phyloP scores from a whole-genome alignment of 2,888 invertebrate genomes.

The Esperia sulphurella region DNA sequence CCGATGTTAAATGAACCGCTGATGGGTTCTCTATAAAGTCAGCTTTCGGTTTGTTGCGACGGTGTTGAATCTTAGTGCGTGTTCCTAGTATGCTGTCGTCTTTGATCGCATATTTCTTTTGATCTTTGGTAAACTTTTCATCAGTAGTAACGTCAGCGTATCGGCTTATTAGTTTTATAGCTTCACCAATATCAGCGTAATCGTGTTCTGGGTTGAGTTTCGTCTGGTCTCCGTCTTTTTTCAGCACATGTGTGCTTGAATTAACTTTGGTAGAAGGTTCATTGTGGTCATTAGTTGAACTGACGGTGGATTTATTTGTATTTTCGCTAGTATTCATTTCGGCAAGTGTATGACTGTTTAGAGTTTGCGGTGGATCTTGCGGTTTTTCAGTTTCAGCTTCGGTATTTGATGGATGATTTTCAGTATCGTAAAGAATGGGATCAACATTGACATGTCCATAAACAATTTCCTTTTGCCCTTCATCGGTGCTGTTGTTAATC shows the following conservation, averaged over 20 bases:
- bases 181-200: slow-evolving; percentile 71
- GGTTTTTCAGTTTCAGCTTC: slow-evolving; percentile 19
- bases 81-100: slow-evolving; percentile 66
- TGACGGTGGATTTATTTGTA: slow-evolving; percentile 10
- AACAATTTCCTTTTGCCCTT: slow-evolving; percentile 68
- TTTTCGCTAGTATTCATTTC: slow-evolving; percentile 12
- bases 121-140: slow-evolving; percentile 65
- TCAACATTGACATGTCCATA: slow-evolving; percentile 69
- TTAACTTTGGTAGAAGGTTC: slow-evolving; percentile 5
- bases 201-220: slow-evolving; percentile 71
- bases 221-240: slow-evolving; percentile 47
- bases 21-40: slow-evolving; percentile 26
- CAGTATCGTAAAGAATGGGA: slow-evolving; percentile 50
- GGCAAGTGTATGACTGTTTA: slow-evolving; percentile 22
- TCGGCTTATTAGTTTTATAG: slow-evolving; percentile 70
- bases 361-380: slow-evolving; percentile 18
- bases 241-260: slow-evolving; percentile 33
- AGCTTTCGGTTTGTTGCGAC: slow-evolving; percentile 59
- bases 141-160: slow-evolving; percentile 74
- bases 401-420: slow-evolving; percentile 24
- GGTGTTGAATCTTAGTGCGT: slow-evolving; percentile 65
- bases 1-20: neutral
- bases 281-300: neutral
- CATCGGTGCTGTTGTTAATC: slow-evolving; percentile 37
- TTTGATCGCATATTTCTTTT: slow-evolving; percentile 44